Percentiles rank a stretch among this genome's conserved stretches.
Conservation (phyloP, 2,888 invertebrate species). For the Nephrotoma flavescens region DNA sequence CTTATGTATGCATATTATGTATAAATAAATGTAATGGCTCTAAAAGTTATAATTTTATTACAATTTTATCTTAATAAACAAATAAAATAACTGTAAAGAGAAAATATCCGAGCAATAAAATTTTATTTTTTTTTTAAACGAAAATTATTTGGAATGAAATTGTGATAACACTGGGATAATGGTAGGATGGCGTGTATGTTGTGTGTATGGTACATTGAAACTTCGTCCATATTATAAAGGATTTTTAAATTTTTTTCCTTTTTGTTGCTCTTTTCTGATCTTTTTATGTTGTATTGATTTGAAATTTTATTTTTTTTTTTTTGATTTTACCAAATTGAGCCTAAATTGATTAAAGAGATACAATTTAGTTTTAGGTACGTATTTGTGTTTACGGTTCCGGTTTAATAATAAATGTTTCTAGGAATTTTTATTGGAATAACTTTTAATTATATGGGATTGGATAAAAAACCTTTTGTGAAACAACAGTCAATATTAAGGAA, state of each 20-base stretch:
- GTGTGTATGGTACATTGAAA: background rate
- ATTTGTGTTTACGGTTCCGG: background rate
- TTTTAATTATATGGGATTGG: background rate
- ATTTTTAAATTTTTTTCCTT: background rate
- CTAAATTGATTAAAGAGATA: background rate
- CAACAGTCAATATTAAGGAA: no score
- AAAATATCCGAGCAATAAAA: background rate
- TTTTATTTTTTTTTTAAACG: background rate
- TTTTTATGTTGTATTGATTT: background rate
- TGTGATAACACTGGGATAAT: background rate
- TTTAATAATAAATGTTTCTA: background rate
- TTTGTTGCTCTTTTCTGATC: background rate
- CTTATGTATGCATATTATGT: background rate
- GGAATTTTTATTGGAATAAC: background rate
- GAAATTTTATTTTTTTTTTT: background rate
- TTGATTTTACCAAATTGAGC: background rate
- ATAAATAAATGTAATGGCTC: background rate
- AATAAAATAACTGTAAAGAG: background rate
- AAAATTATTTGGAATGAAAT: background rate
- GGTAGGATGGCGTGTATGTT: background rate
- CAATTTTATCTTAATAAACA: background rate
- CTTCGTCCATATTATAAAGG: background rate
- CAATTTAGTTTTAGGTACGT: background rate
- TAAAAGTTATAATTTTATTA: background rate
- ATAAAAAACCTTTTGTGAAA: no score